Base-by-base conservation (phyloP, 2,888 invertebrate species). In the Epinotia demarniana region DNA sequence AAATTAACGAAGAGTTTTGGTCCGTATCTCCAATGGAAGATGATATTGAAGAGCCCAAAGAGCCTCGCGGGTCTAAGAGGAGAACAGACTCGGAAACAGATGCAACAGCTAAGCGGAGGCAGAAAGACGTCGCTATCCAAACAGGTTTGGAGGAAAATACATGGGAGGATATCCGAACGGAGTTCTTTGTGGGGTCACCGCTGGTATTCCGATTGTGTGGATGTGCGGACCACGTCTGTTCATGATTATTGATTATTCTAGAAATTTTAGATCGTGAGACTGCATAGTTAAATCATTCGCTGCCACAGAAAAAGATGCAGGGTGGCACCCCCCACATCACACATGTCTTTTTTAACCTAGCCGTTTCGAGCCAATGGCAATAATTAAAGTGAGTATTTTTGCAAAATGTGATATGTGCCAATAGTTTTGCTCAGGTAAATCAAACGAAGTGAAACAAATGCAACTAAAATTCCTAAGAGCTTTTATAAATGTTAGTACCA, bases 101-200 rank as follows among this genome's bases (percentile, higher is more conserved):
- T 1, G n/a, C 16, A 27, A 9, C 27, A 23, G 0, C 46, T 18
- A 74, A 58, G 8, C 57, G 57, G 55, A 62, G 18, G n/a, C 58
- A 49, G 23, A 68, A 46, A 23, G 49, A 64, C 49, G 39, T 16
- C 2, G 63, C 63, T 11, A 33, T 63, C 6, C 74, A 74, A 74
- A 58, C 68, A 0, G 19, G 68, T 77, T 69, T 67, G 72, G 33
- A 46, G 60, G 71, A 75, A 13, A 62, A 53, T 19, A 43, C n/a
- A 43, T 79, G 79, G 80, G 68, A 77, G 60, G 19, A 49, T 23
- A 9, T 79, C 6, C 79, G 78, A 71, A 62, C 43, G 5, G 67
- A 78, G 18, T 77, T 81, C 33, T 79, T 82, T 49, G 75, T 79
- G 13, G 80, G 80, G 9, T 23, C 63, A 2, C 79, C 80, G 6